Conservation (phyloP, 2,888 invertebrate species). For the Monochamus alternatus region DNA sequence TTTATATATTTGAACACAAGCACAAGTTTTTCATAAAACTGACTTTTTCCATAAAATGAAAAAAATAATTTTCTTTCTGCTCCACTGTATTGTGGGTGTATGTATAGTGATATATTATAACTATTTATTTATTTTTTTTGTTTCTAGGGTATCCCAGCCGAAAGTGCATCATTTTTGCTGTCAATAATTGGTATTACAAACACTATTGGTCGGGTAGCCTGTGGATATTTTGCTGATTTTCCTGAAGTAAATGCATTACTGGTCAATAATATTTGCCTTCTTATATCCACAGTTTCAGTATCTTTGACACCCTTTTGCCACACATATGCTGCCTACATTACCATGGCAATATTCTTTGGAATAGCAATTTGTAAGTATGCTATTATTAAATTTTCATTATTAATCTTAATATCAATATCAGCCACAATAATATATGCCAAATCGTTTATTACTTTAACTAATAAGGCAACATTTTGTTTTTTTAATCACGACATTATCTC, state of each 20-base stretch:
- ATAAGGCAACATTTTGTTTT: no score
- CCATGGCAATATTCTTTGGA: slow-evolving; percentile 91
- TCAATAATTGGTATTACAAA: slow-evolving; percentile 95
- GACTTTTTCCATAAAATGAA: no score
- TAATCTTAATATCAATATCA: no score
- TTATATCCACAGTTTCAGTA: slow-evolving; percentile 90
- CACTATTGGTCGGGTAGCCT: slow-evolving; percentile 91
- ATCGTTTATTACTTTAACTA: no score
- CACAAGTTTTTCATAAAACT: no score
- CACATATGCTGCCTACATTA: slow-evolving; percentile 83
- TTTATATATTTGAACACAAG: no score
- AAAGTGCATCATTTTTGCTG: slow-evolving; percentile 82
- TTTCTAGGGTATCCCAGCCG: slow-evolving; percentile 78
- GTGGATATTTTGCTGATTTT: slow-evolving; percentile 93
- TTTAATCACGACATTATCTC: no score
- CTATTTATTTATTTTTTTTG: slow-evolving; percentile 45
- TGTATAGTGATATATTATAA: neutral
- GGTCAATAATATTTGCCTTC: slow-evolving; percentile 93
- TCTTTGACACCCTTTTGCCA: slow-evolving; percentile 88
- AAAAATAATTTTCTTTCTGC: no score
- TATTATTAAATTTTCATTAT: slow-evolving; percentile 18
- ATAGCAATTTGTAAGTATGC: slow-evolving; percentile 87
- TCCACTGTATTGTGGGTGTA: no score
- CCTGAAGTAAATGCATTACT: slow-evolving; percentile 92
- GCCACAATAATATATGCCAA: no score